Conservation (phyloP, 2,113 vertebrate species). For the Pseudorectes ferrugineus region DNA sequence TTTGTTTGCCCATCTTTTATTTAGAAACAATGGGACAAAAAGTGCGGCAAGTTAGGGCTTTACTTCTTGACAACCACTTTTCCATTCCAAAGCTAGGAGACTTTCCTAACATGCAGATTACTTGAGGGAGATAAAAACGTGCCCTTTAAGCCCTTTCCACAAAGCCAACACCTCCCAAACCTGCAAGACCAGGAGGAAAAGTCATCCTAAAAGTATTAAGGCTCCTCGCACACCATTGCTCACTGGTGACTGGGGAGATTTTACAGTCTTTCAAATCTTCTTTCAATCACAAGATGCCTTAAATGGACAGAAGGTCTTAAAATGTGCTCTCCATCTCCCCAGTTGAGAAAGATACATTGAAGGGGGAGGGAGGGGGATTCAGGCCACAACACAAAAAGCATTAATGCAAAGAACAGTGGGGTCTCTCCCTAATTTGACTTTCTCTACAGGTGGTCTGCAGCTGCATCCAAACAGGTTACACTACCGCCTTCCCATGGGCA, state of each 20-base stretch:
- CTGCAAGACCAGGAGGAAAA: slow-evolving; percentile 43
- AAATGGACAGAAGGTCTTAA: slow-evolving; percentile 78
- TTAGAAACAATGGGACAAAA: slow-evolving; percentile 18
- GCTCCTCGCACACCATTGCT: slow-evolving; percentile 39
- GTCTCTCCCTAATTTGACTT: slow-evolving; percentile 92
- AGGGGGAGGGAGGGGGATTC: slow-evolving; percentile 72
- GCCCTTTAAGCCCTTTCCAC: background rate
- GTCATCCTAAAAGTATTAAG: slow-evolving; percentile 54
- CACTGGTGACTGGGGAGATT: slow-evolving; percentile 66
- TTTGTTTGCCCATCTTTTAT: slow-evolving; percentile 31
- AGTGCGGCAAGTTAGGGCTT: slow-evolving; percentile 14
- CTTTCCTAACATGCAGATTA: background rate
- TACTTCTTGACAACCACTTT: background rate
- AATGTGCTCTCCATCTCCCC: slow-evolving; percentile 68
- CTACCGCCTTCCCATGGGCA: slow-evolving; percentile 73
- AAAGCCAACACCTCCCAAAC: slow-evolving; percentile 15
- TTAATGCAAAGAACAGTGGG: slow-evolving; percentile 88
- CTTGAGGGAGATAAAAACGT: slow-evolving; percentile 22
- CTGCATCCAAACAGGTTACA: slow-evolving; percentile 90
- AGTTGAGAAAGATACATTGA: slow-evolving; percentile 71
- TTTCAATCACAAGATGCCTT: slow-evolving; percentile 76
- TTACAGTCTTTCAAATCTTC: slow-evolving; percentile 71
- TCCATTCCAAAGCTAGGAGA: background rate
- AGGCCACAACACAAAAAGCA: slow-evolving; percentile 82
- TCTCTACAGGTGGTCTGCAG: slow-evolving; percentile 95